Conservation (phyloP, 2,797 vertebrate genomes). For the Rhinophrynus dorsalis region DNA sequence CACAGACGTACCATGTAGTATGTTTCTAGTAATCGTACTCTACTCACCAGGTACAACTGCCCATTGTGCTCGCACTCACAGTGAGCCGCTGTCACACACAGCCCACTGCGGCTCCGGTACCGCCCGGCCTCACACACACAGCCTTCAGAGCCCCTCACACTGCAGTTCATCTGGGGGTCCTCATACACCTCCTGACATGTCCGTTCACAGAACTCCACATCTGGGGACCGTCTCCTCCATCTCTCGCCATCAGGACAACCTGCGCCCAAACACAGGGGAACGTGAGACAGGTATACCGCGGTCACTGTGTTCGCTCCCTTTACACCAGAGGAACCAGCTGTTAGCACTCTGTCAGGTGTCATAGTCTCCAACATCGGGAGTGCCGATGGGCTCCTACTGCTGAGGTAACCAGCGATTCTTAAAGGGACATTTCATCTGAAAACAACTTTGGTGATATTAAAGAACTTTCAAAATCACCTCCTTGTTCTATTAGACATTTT, state of each 20-base stretch:
- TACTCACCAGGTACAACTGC: conserved; percentile 52
- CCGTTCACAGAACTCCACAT: conserved; percentile 65
- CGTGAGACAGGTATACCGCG: no score
- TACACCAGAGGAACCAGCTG: not conserved
- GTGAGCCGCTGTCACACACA: conserved; percentile 74
- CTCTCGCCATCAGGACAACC: conserved; percentile 76
- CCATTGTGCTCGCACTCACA: conserved; percentile 77
- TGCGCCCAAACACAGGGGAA: conserved; percentile 42
- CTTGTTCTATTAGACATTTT: no score
- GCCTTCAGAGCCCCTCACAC: conserved; percentile 44
- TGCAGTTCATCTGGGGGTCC: conserved; percentile 65
- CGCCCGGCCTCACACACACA: conserved; percentile 75
- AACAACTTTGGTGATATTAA: no score
- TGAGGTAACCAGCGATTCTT: no score
- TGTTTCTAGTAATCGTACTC: no score
- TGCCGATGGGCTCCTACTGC: rapidly evolving
- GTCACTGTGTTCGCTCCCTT: not conserved
- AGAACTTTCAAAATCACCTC: no score
- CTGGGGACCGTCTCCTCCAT: conserved; percentile 64
- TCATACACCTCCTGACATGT: conserved; percentile 72
- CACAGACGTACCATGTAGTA: no score
- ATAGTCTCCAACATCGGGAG: no score
- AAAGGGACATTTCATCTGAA: no score
- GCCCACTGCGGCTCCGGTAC: conserved; percentile 68
- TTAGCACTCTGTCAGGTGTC: no score